These are phyloP conservation scores for Spilarctia lutea DNA, from an alignment of 2,888 invertebrate species.

Conservation along the genomic window DNA sequence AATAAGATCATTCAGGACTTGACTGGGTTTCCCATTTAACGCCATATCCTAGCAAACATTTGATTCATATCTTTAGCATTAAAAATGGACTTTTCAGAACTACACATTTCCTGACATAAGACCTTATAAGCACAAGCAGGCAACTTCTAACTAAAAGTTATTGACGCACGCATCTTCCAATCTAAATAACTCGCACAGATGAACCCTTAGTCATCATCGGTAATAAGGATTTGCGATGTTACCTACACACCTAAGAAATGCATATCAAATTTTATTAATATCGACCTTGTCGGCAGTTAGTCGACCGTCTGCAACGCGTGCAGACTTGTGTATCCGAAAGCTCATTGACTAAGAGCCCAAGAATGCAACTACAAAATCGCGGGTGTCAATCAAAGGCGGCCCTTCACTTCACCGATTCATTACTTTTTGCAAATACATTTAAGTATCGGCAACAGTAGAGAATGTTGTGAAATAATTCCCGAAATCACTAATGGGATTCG, in stretches of 20 bases:
- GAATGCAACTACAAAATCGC: conserved; percentile 38
- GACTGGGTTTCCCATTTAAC: conserved; percentile 10
- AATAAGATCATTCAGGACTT: neutral
- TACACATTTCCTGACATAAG: neutral
- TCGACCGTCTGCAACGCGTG: conserved; percentile 26
- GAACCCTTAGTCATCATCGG: neutral
- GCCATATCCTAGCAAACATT: neutral
- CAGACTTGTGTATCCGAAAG: conserved; percentile 31
- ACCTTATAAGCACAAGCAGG: neutral
- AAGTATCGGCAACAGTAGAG: conserved; percentile 23
- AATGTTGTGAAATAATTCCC: conserved; percentile 50
- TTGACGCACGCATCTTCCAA: neutral
- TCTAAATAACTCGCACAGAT: neutral
- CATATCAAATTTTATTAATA: conserved; percentile 9
- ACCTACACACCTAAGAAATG: neutral
- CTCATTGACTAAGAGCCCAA: conserved; percentile 41
- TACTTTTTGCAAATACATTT: neutral
- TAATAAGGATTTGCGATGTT: neutral
- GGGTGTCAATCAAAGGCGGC: conserved; percentile 25
- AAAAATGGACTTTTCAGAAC: neutral
- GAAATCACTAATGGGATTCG: conserved; percentile 20
- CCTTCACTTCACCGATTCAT: neutral
- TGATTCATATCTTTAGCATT: neutral
- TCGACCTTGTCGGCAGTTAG: conserved; percentile 12
- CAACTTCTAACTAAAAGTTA: neutral